Conservation (phyloP, 1,140 invertebrate genomes). For the Anthonomus grandis region DNA sequence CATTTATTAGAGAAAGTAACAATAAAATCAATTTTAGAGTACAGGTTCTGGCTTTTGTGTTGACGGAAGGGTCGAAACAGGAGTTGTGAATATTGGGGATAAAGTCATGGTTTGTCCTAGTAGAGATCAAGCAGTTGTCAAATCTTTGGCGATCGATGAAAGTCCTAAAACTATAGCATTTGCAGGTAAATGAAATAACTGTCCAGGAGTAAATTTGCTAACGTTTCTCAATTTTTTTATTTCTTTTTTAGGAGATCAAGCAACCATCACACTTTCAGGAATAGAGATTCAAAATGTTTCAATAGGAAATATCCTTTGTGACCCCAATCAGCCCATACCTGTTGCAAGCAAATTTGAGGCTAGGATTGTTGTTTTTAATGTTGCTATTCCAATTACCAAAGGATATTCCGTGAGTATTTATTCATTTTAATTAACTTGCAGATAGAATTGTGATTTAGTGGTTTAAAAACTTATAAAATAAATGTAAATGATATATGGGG, state of each 20-base stretch:
- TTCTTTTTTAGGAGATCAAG: conserved; percentile 87
- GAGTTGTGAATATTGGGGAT: conserved; percentile 79
- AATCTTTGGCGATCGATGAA: conserved; percentile 75
- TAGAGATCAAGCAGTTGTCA: conserved; percentile 73
- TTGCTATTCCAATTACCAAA: conserved; percentile 87
- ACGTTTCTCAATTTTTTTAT: conserved; percentile 50
- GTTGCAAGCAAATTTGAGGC: conserved; percentile 81
- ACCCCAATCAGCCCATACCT: conserved; percentile 72
- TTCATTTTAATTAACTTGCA: background rate
- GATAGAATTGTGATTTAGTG: too few relatives aligned
- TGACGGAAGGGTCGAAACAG: conserved; percentile 87
- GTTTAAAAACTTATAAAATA: too few relatives aligned
- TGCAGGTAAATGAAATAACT: conserved; percentile 62
- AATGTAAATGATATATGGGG: too few relatives aligned
- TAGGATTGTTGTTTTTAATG: conserved; percentile 90
- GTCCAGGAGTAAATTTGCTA: background rate
- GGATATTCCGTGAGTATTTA: conserved; percentile 71
- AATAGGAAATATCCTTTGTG: conserved; percentile 84
- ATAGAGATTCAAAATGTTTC: conserved; percentile 81
- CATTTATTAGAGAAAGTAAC: too few relatives aligned
- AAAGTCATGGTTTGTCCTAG: conserved; percentile 85
- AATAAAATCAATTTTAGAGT: conserved; percentile 59
- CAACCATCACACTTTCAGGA: conserved; percentile 76
- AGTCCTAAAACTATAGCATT: conserved; percentile 69
- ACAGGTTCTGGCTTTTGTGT: conserved; percentile 84